A percentile compares a stretch with the other conserved stretches of the same genome.
Evolutionary conservation across 2,113 vertebrate genomes (phyloP).

Genomic region (Spermophilus dauricus): DNA sequence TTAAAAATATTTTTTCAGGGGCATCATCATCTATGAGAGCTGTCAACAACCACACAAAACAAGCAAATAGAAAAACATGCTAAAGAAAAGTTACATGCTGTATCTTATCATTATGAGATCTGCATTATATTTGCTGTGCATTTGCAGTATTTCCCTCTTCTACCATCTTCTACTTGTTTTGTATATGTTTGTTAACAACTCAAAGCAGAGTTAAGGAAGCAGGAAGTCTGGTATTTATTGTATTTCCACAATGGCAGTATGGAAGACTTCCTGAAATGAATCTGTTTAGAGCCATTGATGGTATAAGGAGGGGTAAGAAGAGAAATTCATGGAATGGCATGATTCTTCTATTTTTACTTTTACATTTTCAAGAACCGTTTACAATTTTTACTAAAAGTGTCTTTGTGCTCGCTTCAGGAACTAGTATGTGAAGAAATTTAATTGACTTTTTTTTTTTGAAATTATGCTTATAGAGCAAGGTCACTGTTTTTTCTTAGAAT

Average conservation of each 20-base stretch:
- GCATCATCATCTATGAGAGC: too few relatives aligned
- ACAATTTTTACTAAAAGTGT: not conserved
- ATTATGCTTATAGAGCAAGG: not conserved
- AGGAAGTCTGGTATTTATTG: too few relatives aligned
- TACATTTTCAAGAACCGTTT: not conserved
- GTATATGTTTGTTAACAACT: not conserved
- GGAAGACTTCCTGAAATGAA: not conserved
- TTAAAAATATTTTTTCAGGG: not conserved
- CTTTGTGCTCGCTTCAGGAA: not conserved
- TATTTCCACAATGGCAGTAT: not conserved
- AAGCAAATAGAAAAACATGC: not conserved
- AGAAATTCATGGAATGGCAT: fast-evolving
- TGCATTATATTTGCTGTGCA: not conserved
- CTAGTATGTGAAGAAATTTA: not conserved
- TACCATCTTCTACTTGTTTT: not conserved
- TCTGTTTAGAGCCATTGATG: not conserved
- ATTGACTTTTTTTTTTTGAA: not conserved
- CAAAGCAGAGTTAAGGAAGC: not conserved
- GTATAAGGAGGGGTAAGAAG: not conserved
- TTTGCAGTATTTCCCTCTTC: not conserved
- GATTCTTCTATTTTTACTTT: not conserved
- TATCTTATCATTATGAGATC: not conserved
- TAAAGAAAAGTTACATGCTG: not conserved
- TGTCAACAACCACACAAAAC: not conserved
- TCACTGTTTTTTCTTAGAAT: not conserved